phyloP scores from a whole-genome alignment of 2,888 invertebrate genomes.

The Psylliodes chrysocephalus region DNA sequence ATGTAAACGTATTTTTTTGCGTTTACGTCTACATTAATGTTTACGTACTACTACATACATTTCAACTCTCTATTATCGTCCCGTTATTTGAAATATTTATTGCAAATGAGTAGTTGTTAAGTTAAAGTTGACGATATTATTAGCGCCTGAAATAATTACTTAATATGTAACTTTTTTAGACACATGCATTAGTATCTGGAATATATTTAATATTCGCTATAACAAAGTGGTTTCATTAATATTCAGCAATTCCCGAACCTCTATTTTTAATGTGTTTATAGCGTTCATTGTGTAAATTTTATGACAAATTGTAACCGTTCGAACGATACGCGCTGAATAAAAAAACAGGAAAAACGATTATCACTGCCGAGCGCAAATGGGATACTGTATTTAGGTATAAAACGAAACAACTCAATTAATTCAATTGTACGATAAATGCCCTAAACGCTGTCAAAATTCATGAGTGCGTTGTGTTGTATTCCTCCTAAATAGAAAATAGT shows the following conservation, averaged over 20 bases:
- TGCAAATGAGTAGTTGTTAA: no score
- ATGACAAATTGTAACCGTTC: slow-evolving; percentile 32
- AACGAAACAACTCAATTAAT: slow-evolving; percentile 27
- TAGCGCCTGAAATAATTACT: no score
- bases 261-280: slow-evolving; percentile 28
- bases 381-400: slow-evolving; percentile 30
- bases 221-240: slow-evolving; percentile 25
- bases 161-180: no score
- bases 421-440: slow-evolving; percentile 26
- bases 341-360: slow-evolving; percentile 26
- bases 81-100: no score
- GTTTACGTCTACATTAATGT: no score
- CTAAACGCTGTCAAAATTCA: slow-evolving; percentile 32
- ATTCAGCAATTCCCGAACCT: slow-evolving; percentile 14
- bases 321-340: slow-evolving; percentile 18
- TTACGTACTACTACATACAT: no score
- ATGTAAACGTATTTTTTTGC: no score
- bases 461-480: slow-evolving; percentile 16
- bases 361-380: slow-evolving; percentile 27
- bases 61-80: no score
- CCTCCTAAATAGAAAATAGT: slow-evolving; percentile 13
- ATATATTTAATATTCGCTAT: slow-evolving; percentile 18
- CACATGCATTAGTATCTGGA: not conserved
- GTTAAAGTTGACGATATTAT: no score
- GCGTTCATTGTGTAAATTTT: slow-evolving; percentile 25